These are phyloP conservation scores for Ophioderma brevispina DNA, from an alignment of 35 echinoderm and acorn worm genomes.

Conservation along the genomic window DNA sequence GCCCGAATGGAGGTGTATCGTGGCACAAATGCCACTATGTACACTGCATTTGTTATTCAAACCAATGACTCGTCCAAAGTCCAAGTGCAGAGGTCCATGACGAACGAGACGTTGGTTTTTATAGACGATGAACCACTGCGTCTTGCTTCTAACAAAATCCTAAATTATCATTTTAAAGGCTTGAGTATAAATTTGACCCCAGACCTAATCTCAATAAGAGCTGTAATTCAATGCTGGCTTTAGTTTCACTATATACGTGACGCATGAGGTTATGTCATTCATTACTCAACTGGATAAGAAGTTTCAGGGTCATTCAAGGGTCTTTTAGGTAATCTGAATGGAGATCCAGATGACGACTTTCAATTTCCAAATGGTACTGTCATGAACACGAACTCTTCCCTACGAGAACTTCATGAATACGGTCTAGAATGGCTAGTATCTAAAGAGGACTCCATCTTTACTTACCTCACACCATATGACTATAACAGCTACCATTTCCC, in stretches of 20 bases:
- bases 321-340: slow-evolving; percentile 72
- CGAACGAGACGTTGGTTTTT: slow-evolving; percentile 19
- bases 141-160: slow-evolving; percentile 11
- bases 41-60: slow-evolving; percentile 56
- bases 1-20: slow-evolving; percentile 50
- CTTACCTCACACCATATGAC: slow-evolving; percentile 53
- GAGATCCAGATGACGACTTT: slow-evolving; percentile 53
- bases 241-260: slow-evolving; percentile 26
- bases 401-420: slow-evolving; percentile 55
- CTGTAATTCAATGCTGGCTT: slow-evolving; percentile 25
- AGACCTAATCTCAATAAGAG: slow-evolving; percentile 33
- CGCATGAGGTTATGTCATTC: slow-evolving; percentile 55
- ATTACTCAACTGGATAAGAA: slow-evolving; percentile 29
- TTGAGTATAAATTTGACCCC: slow-evolving; percentile 19
- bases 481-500: slow-evolving; percentile 46
- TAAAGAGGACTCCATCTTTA: slow-evolving; percentile 46
- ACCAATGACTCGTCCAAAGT: slow-evolving; percentile 6
- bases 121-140: slow-evolving; percentile 25
- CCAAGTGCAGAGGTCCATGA: slow-evolving; percentile 46
- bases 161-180: slow-evolving; percentile 18
- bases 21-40: slow-evolving; percentile 38
- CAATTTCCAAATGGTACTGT: slow-evolving; percentile 23
- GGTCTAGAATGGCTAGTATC: slow-evolving; percentile 52
- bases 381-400: slow-evolving; percentile 11
- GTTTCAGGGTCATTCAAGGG: slow-evolving; percentile 38